Evolutionary conservation across 2,113 vertebrate genomes (phyloP), one percentile per base, ranked within the genome.

Genomic region (Rhea americana): DNA sequence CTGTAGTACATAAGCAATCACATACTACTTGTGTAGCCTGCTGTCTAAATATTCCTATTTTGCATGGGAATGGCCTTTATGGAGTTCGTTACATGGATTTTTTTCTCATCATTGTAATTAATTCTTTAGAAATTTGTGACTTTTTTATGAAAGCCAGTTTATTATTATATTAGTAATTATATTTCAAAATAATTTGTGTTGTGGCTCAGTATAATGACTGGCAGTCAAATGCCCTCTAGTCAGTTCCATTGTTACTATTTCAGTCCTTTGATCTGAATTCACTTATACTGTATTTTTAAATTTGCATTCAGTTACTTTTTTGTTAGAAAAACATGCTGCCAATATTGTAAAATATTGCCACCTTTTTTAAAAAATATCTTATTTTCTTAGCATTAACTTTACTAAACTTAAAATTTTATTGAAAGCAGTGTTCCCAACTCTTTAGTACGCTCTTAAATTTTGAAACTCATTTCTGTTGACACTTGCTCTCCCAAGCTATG

Each of bases 81-180:
- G 51, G 51, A 61, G 13, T 86, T 93, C 61, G 89, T 68, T 81
- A 59, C 35, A 32, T 47, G 66, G 66, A 39, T 90, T 91, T 79
- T 94, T 93, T 93, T 90, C 51, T 88, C 47, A 45, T 83, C 45
- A 7, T 35, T 88, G 3, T 83, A 91, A 93, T 61, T 86, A 16
- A 78, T 86, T 91, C 65, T 72, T 86, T 90, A 82, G 9, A 82
- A 79, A 91, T 56, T 65, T 90, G 47, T 75, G 68, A 85, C 63
- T 96, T 90, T 62, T 95, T 21, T 55, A 55, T 88, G 56, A 90
- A 85, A 95, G 45, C 5, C 30, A 48, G 8, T 81, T 91, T 70
- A 61, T 89, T 65, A 90, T 72, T 94, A 77, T 82, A 45, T 76
- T 87, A 91, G 50, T 70, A 93, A 50, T 77, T 66, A 45, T 16